Evolutionary conservation across 30 jellyfish, hydroid and myxozoan species (phyloP).

Genomic region (Pelagia noctiluca): DNA sequence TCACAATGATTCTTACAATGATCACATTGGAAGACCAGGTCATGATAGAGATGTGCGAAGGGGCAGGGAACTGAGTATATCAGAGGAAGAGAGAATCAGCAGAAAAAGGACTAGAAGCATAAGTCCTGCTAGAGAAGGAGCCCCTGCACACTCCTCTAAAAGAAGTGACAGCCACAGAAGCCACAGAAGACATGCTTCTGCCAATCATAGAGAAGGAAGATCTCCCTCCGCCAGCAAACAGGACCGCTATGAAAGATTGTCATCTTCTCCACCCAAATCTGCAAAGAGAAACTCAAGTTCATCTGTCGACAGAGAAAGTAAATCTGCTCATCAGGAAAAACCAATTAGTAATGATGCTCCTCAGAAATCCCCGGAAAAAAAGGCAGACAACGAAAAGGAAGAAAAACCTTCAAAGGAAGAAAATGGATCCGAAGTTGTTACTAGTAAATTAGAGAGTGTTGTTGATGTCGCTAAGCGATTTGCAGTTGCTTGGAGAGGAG

Average conservation of each 20-base stretch:
- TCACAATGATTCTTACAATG: not conserved
- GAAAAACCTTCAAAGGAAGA: constrained; percentile 52
- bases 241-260: constrained; percentile 57
- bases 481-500: constrained; percentile 99
- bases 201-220: constrained; percentile 64
- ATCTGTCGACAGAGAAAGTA: constrained; percentile 59
- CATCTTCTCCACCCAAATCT: constrained; percentile 70
- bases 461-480: constrained; percentile 95
- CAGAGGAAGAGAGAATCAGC: constrained; percentile 68
- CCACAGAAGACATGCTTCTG: constrained; percentile 66
- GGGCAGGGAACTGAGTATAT: constrained; percentile 34
- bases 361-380: constrained; percentile 37
- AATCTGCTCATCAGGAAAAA: constrained; percentile 25
- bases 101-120: constrained; percentile 90
- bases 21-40: constrained; percentile 57
- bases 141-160: constrained; percentile 55
- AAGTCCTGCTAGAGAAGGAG: constrained; percentile 74
- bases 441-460: constrained; percentile 69
- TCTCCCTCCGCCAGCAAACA: constrained; percentile 51
- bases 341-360: constrained; percentile 27
- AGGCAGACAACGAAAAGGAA: constrained; percentile 24
- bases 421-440: constrained; percentile 61
- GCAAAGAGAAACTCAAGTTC: constrained; percentile 61
- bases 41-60: constrained; percentile 15
- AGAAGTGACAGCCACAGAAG: constrained; percentile 78